phyloP scores from a whole-genome alignment of 2,113 vertebrate genomes.

The Polypterus senegalus region DNA sequence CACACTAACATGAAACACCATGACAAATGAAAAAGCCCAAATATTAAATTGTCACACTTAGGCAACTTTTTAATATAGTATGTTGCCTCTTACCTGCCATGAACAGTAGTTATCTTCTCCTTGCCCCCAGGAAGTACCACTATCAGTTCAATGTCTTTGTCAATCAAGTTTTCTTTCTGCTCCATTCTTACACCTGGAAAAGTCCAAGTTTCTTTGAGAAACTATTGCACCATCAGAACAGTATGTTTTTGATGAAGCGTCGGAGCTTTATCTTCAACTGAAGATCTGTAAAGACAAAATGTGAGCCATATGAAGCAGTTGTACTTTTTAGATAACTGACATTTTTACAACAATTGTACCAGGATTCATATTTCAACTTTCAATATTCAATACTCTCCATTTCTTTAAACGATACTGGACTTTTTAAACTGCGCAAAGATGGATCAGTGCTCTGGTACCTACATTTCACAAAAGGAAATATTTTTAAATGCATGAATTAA shows the following conservation, averaged over 20 bases:
- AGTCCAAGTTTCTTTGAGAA: constrained; percentile 42
- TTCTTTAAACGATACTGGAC: too few relatives aligned
- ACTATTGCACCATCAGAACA: constrained; percentile 35
- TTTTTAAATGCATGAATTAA: too few relatives aligned
- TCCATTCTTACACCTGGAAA: constrained; percentile 57
- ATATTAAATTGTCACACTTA: neutral
- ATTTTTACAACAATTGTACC: too few relatives aligned
- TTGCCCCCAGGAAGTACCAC: constrained; percentile 82
- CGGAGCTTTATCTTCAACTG: constrained; percentile 76
- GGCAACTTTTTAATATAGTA: neutral
- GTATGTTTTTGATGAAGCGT: constrained; percentile 57
- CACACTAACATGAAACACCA: neutral
- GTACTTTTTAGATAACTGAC: too few relatives aligned
- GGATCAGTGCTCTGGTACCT: too few relatives aligned
- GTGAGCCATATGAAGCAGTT: too few relatives aligned
- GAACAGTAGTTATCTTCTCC: constrained; percentile 66
- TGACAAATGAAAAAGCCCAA: too few relatives aligned
- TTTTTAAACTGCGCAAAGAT: too few relatives aligned
- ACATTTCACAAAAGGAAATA: too few relatives aligned
- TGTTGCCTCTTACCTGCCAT: constrained; percentile 59
- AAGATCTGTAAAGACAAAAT: constrained; percentile 50
- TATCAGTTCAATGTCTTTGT: constrained; percentile 70
- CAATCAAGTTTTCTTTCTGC: constrained; percentile 66
- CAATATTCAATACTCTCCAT: too few relatives aligned
- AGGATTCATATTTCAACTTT: too few relatives aligned